Base-by-base conservation (phyloP, 2,797 vertebrate species). In the Bucorvus abyssinicus region DNA sequence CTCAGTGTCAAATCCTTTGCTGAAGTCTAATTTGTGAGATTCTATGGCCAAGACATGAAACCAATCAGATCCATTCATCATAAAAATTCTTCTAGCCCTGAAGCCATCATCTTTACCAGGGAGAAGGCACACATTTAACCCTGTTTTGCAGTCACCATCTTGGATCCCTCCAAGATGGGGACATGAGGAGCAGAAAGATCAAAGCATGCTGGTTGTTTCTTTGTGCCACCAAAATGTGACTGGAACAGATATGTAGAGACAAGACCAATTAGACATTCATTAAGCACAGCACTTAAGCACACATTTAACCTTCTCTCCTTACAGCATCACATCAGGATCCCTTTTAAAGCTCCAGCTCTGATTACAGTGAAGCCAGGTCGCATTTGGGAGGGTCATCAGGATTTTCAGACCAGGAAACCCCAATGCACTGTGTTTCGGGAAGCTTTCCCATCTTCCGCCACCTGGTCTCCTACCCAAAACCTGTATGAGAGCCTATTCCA, bases 251-350 rank as follows among this genome's bases (percentile, higher is more conserved):
- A 86, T 6, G 4, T 27, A 30, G 68, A 67, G 83, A 87, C 75
- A 87, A 84, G 67, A 71, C 86, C 90, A 87, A 94, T 93, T 90
- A 91, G 83, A 70, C 68, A 69, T 57, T 94, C 83, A 93, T 95
- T 91, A 96, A 94, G 84, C 95, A 93, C 88, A 95, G 86, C 86
- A 92, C 94, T 97, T 89, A 79, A 94, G 78, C 38, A 70, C 76
- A 42, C 70, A 57, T 88, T 96, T 93, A 97, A 94, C 93, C 90
- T 93, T 92, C 86, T 94, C 84, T 89, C 78, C 71, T 94, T 96
- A 89, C 90, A 40, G 65, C 70, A 49, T 90, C 94, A 89, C 53
- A 42, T 52, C 84, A 63, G 18, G 3, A 2, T 56, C 59, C 14
- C 67, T 84, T 53, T 87, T 59, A 85, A 74, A 82, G 34, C 60